Base-by-base conservation (phyloP, 2,113 vertebrate genomes). In the Triplophysa siluroides region DNA sequence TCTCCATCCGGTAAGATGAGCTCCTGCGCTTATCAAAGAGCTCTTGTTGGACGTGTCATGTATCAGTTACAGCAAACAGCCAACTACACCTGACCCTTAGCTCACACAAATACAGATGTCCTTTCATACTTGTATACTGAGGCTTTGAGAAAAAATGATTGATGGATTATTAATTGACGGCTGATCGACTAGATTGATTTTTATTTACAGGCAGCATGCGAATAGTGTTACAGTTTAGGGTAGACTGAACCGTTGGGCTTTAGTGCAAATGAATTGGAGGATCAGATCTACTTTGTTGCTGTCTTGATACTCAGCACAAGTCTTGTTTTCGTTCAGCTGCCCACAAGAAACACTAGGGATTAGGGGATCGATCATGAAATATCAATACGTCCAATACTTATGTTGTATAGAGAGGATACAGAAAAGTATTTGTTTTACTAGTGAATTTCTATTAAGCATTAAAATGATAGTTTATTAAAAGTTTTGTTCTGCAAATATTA, bases 1-100 rank as follows among this genome's bases (percentile, higher is more conserved):
- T 72, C 33, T 75, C 52, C 79, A 62, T 81, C 72, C 26, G 47
- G 72, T 60, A 64, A 76, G 19, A 2, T 65, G 60, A 71, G 78
- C 54, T 38, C 24, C 19, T n/a, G 41, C 14, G 33, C 76, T 67
- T 74, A 67, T 82, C 81, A 78, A 82, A 78, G 62, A 65, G 62
- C 76, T 61, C 52, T 67, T 82, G 76, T 78, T 78, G 68, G 63
- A 75, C 16, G 52, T 81, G 52, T 76, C 43, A 75, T 66, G 72
- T 67, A 68, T 81, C 64, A 50, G 63, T 75, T 81, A 50, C 79
- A 11, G 41, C 54, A 76, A 74, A 81, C 72, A 75, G 71, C 56
- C 23, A 60, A 58, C 54, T 60, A 33, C 41, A 69, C 72, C 64
- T 69, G 79, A 76, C 79, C 79, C 64, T 81, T 38, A 23, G 63